phyloP scores from a whole-genome alignment of 2,888 invertebrate species.

The Polymixis flavicincta region DNA sequence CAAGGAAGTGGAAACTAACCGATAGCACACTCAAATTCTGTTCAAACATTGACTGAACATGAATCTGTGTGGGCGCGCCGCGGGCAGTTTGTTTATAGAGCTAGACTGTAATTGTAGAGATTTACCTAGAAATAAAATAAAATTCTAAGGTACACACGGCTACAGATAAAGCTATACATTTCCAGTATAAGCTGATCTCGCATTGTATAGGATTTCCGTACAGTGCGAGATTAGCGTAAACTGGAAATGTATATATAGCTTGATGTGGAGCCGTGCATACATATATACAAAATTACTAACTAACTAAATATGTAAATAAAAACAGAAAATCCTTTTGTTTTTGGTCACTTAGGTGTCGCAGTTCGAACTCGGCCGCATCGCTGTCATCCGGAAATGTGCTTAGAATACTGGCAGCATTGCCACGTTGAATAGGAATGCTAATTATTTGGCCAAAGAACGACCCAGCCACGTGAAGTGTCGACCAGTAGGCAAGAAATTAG shows the following conservation, averaged over 20 bases:
- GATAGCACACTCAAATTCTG: constrained; percentile 24
- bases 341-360: not conserved
- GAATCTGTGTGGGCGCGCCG: not conserved
- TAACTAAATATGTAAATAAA: not conserved
- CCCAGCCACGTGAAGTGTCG: not conserved
- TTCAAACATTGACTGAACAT: constrained; percentile 34
- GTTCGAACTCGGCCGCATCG: not conserved
- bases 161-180: too few species aligned
- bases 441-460: not conserved
- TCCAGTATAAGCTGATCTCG: too few species aligned
- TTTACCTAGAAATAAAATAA: too few species aligned
- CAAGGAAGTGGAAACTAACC: constrained; percentile 26
- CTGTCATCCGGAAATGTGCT: not conserved
- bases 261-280: too few species aligned
- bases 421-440: not conserved
- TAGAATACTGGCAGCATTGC: not conserved
- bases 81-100: not conserved
- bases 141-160: too few species aligned
- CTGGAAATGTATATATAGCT: too few species aligned
- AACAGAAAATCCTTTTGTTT: not conserved
- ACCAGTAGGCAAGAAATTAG: too few species aligned
- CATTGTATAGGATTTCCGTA: too few species aligned
- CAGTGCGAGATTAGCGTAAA: too few species aligned
- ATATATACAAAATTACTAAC: too few species aligned
- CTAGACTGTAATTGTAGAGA: not conserved